Conservation (phyloP, 2,113 vertebrate species). For the Clarias macrocephalus region DNA sequence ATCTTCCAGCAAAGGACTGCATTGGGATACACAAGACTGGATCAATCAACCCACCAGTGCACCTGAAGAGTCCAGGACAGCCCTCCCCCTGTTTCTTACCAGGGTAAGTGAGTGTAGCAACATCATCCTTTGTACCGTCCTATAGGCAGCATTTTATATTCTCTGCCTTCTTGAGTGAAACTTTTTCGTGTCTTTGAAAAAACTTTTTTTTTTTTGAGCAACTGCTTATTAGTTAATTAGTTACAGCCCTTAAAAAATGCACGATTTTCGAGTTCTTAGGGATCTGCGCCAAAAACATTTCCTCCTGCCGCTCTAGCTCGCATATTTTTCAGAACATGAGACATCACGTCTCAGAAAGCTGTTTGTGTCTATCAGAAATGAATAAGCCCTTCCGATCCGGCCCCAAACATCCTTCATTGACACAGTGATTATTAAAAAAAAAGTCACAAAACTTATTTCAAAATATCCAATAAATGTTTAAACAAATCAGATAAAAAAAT, state of each 20-base stretch:
- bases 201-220: not conserved
- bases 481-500: not conserved
- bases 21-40: conserved; percentile 93
- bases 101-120: conserved; percentile 77
- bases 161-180: not conserved
- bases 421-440: too few species aligned
- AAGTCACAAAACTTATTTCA: too few species aligned
- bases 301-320: too few species aligned
- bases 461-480: not conserved
- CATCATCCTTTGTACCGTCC: not conserved
- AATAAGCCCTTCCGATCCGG: too few species aligned
- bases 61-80: conserved; percentile 90
- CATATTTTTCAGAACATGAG: too few species aligned
- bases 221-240: not conserved
- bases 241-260: not conserved
- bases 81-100: conserved; percentile 92
- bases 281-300: too few species aligned
- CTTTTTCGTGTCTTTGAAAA: not conserved
- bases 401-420: too few species aligned
- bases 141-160: not conserved
- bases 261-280: too few species aligned
- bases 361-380: too few species aligned
- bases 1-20: conserved; percentile 75
- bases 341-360: too few species aligned
- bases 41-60: conserved; percentile 96